A percentile compares a stretch with the other conserved stretches of the same genome.
Evolutionary conservation across 2,797 vertebrate species (phyloP).

Genomic region (Perodicticus potto): DNA sequence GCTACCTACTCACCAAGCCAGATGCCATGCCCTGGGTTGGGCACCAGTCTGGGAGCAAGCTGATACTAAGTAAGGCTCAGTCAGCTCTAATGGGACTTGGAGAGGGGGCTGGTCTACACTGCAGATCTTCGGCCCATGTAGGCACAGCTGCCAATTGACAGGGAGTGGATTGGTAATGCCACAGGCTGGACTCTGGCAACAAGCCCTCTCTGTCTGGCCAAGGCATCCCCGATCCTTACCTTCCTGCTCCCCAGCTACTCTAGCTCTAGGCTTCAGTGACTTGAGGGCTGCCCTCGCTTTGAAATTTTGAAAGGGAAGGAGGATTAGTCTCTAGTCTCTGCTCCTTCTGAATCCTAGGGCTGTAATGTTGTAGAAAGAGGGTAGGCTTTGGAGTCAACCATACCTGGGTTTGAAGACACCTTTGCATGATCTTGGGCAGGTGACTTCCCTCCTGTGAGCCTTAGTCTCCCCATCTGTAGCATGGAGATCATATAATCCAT

Average conservation of each 20-base stretch:
- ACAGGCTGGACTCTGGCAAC: neutral
- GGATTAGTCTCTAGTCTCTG: neutral
- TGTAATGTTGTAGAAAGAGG: neutral
- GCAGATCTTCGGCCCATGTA: neutral
- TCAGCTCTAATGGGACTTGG: conserved; percentile 51
- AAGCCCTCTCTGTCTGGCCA: neutral
- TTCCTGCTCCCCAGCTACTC: neutral
- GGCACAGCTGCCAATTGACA: neutral
- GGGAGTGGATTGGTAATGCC: neutral
- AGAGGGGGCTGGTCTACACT: neutral
- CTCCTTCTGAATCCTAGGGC: neutral
- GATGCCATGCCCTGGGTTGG: conserved; percentile 75
- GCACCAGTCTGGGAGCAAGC: conserved; percentile 38
- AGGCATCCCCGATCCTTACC: neutral
- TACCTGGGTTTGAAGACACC: neutral
- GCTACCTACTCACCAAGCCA: conserved; percentile 86
- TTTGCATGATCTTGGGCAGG: neutral
- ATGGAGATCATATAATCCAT: neutral
- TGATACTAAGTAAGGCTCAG: conserved; percentile 49
- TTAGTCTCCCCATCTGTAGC: neutral
- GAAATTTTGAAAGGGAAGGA: conserved; percentile 48
- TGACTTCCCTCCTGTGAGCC: conserved; percentile 16
- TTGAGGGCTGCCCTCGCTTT: conserved; percentile 10
- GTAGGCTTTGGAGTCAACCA: neutral
- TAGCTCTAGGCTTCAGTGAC: neutral